phyloP scores from a whole-genome alignment of 2,797 vertebrate genomes.

The Notoglanidium macrostoma region DNA sequence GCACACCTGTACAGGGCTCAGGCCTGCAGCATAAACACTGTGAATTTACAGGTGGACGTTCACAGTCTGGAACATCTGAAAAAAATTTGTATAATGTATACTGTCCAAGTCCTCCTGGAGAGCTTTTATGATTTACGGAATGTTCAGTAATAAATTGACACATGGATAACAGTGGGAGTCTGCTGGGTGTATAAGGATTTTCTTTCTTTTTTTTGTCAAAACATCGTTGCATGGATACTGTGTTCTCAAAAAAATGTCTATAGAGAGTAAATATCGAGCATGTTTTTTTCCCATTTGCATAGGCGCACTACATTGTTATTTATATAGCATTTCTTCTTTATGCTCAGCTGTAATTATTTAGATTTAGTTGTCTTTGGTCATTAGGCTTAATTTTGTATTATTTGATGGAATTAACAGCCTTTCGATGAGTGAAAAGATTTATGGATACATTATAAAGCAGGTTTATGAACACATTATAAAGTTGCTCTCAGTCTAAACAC shows the following conservation, averaged over 20 bases:
- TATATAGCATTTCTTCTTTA: background rate
- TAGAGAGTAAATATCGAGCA: background rate
- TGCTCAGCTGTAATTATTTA: background rate
- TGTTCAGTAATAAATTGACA: conserved; percentile 19
- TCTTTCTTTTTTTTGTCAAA: background rate
- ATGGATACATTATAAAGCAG: background rate
- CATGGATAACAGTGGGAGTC: conserved; percentile 9
- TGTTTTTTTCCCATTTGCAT: background rate
- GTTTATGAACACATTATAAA: background rate
- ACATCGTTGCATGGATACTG: background rate
- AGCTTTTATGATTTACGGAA: conserved; percentile 40
- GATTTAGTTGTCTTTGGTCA: background rate
- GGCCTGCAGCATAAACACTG: conserved; percentile 71
- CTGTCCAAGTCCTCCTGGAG: conserved; percentile 9
- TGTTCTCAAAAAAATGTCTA: background rate
- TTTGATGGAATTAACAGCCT: background rate
- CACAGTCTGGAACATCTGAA: conserved; percentile 43
- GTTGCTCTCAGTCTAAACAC: background rate
- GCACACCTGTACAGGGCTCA: conserved; percentile 69
- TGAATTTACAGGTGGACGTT: conserved; percentile 63
- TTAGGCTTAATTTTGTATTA: background rate
- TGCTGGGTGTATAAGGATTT: conserved; percentile 17
- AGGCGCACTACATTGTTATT: background rate
- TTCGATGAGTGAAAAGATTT: background rate
- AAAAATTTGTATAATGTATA: conserved; percentile 26